A percentile compares a stretch with the other conserved stretches of the same genome.
Evolutionary conservation across 2,797 vertebrate species (phyloP).

Genomic region (Leucoraja ocellata): DNA sequence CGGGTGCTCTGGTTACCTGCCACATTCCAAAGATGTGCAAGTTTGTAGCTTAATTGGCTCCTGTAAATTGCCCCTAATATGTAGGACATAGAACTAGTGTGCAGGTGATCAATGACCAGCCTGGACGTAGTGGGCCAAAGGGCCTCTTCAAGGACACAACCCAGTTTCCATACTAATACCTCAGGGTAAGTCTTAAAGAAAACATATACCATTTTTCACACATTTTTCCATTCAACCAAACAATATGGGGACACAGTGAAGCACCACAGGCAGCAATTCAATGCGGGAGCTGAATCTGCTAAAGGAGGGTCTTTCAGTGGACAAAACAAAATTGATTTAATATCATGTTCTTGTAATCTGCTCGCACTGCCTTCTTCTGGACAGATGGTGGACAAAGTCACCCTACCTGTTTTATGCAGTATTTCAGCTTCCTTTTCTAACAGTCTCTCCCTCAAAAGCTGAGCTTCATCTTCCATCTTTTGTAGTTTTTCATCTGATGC

Average conservation of each 20-base stretch:
- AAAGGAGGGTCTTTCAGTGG: not conserved
- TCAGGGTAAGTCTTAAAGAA: not conserved
- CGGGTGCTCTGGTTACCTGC: too few relatives aligned
- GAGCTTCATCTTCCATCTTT: conserved; percentile 71
- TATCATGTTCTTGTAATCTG: not conserved
- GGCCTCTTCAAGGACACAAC: too few relatives aligned
- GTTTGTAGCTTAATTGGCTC: too few relatives aligned
- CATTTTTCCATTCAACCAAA: not conserved
- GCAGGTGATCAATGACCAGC: too few relatives aligned
- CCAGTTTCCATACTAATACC: not conserved
- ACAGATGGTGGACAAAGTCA: not conserved
- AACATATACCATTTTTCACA: not conserved
- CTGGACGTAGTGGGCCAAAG: too few relatives aligned
- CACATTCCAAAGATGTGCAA: too few relatives aligned
- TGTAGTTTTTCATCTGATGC: conserved; percentile 65
- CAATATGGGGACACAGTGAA: not conserved
- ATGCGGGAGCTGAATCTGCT: not conserved
- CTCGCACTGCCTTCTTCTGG: not conserved
- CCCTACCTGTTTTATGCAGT: conserved; percentile 69
- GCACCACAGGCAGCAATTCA: not conserved
- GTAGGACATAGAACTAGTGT: too few relatives aligned
- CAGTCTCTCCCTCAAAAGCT: conserved; percentile 69
- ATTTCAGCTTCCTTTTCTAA: conserved; percentile 69
- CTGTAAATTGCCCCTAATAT: too few relatives aligned
- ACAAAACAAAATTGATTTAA: not conserved